Evolutionary conservation across 2,888 invertebrate species (phyloP).

Genomic region (Aleiodes leptofemur): DNA sequence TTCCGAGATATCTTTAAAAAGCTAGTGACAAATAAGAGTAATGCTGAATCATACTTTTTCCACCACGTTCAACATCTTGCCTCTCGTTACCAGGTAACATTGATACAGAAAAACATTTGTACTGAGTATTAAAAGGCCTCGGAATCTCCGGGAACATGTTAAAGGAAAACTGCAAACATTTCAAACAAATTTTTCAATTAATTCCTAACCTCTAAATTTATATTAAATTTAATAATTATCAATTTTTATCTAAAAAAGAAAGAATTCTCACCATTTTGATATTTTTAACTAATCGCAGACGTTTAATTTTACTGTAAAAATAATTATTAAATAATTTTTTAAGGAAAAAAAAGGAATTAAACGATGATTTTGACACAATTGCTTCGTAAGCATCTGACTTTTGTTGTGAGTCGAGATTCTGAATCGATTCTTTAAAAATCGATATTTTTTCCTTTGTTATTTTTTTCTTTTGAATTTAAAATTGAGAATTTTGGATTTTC

Average conservation of each 20-base stretch:
- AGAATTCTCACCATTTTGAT: slow-evolving; percentile 1
- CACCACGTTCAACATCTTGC: slow-evolving; percentile 95
- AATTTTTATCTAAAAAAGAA: neutral
- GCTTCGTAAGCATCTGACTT: slow-evolving; percentile 9
- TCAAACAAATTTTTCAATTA: slow-evolving; percentile 62
- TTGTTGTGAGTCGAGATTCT: neutral
- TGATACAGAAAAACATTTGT: slow-evolving; percentile 94
- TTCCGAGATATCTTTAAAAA: no score
- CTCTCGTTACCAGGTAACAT: slow-evolving; percentile 96
- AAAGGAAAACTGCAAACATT: slow-evolving; percentile 86
- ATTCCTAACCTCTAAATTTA: slow-evolving; percentile 8
- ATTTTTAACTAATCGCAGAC: neutral
- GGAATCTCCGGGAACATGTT: slow-evolving; percentile 92
- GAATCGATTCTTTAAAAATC: no score
- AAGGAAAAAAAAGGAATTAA: neutral
- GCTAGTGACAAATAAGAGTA: slow-evolving; percentile 42
- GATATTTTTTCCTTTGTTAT: neutral
- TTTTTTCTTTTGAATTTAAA: no score
- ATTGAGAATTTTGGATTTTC: no score
- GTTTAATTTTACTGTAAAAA: neutral
- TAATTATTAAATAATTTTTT: neutral
- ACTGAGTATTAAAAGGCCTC: slow-evolving; percentile 88
- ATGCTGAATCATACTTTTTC: slow-evolving; percentile 86
- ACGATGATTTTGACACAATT: slow-evolving; percentile 17
- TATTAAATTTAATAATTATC: neutral